Base-by-base conservation (phyloP, 2,888 invertebrate species). In the Tupiocoris notatus region DNA sequence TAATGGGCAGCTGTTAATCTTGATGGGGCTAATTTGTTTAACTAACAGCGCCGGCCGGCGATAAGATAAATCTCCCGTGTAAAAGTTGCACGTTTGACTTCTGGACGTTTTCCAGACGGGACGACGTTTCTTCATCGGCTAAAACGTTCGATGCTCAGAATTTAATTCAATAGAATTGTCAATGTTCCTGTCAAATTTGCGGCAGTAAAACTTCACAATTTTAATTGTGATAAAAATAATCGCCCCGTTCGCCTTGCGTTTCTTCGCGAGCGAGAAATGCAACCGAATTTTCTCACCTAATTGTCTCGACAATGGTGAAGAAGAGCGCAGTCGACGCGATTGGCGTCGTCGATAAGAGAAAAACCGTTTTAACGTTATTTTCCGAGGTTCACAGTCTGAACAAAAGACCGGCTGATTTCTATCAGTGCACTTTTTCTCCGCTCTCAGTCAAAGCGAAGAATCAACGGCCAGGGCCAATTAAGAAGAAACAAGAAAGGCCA, bases 1-100 rank as follows among this genome's bases (percentile, higher is more conserved):
- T 25, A 70, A 70, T 70, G 70, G 70, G 23, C 70, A 59, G 70
- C 67, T 57, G 67, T 70, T 59, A 58, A 70, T 70, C 70, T 70
- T 70, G 59, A 39, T 70, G 22, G 58, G 59, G 20, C 70, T 70
- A 70, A 70, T 70, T 70, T 70, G 70, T 70, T 70, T 24, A 24
- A 25, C 59, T 23, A 39, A 39, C 39, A 39, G 59, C 59, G 22
- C 24, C 59, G 21, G 70, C 58, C 63, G 23, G 67, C 58, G 70
- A 70, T 70, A 70, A 70, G 70, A 70, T 70, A 70, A 70, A 70
- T 58, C 59, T 70, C 24, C 18, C 18, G 39, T 39, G 39, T 39
- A 12, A 7, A 39, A 39, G 12, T 39, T 3, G 12, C 12, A 12
- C 12, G 39, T 39, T 39, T 7, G 39, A 3, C 12, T 39, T 7